Evolutionary conservation across 2,888 invertebrate species (phyloP).

Genomic region (Oasisia sp.): DNA sequence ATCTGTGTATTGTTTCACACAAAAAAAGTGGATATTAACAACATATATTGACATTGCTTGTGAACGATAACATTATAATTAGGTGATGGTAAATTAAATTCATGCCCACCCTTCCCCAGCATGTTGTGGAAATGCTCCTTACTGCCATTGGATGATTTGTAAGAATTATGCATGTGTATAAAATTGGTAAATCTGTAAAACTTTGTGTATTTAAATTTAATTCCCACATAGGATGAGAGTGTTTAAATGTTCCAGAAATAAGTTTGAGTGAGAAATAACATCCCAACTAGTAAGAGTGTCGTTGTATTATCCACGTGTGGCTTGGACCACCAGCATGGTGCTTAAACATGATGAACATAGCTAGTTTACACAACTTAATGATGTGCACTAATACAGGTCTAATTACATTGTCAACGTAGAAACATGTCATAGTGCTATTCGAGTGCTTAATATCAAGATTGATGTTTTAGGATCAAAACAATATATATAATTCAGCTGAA

Average conservation of each 20-base stretch:
- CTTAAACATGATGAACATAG: background rate
- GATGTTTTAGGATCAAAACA: no score
- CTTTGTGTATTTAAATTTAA: background rate
- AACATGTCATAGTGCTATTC: no score
- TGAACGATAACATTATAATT: background rate
- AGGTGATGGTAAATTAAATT: background rate
- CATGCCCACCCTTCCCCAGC: background rate
- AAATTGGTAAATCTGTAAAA: background rate
- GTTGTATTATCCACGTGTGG: background rate
- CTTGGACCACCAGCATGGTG: background rate
- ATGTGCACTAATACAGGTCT: no score
- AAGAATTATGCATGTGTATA: background rate
- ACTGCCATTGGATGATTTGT: background rate
- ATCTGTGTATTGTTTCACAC: background rate
- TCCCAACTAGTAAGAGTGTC: background rate
- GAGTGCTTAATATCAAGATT: no score
- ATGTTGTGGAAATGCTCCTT: background rate
- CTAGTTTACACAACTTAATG: no score
- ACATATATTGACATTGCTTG: background rate
- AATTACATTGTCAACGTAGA: no score
- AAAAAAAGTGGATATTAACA: background rate
- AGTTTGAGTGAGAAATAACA: background rate
- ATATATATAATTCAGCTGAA: no score
- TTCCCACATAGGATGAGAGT: background rate
- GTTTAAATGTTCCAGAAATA: background rate